Evolutionary conservation across 2,113 vertebrate genomes (phyloP), one percentile per base, ranked within the genome.

Genomic region (Canis aureus): DNA sequence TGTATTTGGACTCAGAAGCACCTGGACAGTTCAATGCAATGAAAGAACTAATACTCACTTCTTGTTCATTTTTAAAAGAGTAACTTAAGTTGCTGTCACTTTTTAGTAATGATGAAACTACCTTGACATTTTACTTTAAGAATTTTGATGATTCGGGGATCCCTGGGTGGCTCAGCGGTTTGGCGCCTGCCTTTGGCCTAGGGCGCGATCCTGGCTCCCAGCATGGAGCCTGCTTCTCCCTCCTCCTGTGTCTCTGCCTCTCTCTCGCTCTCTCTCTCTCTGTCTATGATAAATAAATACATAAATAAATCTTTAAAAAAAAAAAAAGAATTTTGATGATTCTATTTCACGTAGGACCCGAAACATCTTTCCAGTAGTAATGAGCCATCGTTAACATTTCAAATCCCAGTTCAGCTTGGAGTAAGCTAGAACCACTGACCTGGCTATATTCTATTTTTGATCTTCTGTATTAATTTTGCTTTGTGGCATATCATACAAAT

Each of bases 321-420:
- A 35, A 43, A 43, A 43, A 43, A 84, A 92, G 80, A 96, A 91
- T 69, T 89, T 95, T 59, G 69, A 80, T 96, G 59, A 32, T 97
- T 87, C 53, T 82, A 15, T 91, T 90, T 85, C 29, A 43, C 82
- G 8, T 81, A 62, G 92, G 27, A 64, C 13, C 8, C 23, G 62
- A 59, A 84, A 57, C 43, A 64, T 53, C 17, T 95, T 95, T 90
- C 76, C 49, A 32, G 69, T 32, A 95, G 22, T 79, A 93, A 94
- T 59, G 53, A 79, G 22, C 97, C 20, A 32, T 89, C 38, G 11
- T 51, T 51, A 88, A 57, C 38, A 74, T 78, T 87, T 95, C 79
- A 85, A 62, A 67, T 78, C 49, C 51, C 62, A 80, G 0, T 78
- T 84, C 38, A 92, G 59, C 12, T 20, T 20, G 74, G 17, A 62